These are phyloP conservation scores for Chironomus tepperi DNA, from an alignment of 1,140 invertebrate genomes.

Conservation along the genomic window DNA sequence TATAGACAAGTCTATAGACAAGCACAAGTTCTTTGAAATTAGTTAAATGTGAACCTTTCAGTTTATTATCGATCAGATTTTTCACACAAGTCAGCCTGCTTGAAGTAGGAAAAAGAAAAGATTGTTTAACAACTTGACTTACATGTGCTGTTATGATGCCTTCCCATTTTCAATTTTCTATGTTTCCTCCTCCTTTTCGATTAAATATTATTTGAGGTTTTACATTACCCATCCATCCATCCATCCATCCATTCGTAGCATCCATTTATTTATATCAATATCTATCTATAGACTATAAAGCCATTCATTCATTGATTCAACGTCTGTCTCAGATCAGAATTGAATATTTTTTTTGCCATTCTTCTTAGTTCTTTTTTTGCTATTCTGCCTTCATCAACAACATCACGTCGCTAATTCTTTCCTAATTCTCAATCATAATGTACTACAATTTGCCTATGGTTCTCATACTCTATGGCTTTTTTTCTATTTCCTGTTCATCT, in stretches of 20 bases:
- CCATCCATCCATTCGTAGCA: too few relatives aligned
- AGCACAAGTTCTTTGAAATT: too few relatives aligned
- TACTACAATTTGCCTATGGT: slow-evolving; percentile 19
- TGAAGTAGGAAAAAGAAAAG: too few relatives aligned
- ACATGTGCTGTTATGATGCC: neutral
- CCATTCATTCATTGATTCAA: neutral
- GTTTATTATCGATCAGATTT: too few relatives aligned
- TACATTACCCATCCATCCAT: too few relatives aligned
- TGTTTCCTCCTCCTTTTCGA: too few relatives aligned
- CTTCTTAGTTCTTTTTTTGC: neutral
- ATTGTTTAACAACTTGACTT: slow-evolving; percentile 13
- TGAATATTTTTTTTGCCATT: neutral
- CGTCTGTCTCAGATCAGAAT: neutral
- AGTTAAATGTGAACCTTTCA: too few relatives aligned
- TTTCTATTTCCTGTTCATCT: neutral
- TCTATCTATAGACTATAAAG: neutral
- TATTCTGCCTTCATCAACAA: neutral
- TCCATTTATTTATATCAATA: too few relatives aligned
- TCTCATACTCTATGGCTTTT: neutral
- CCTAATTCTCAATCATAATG: slow-evolving; percentile 6
- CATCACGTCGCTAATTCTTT: slow-evolving; percentile 23
- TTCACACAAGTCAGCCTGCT: too few relatives aligned
- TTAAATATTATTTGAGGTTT: too few relatives aligned
- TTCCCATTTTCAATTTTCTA: too few relatives aligned
- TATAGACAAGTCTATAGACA: too few relatives aligned